Percentiles rank a stretch among this genome's conserved stretches.
Conservation (phyloP, 2,888 invertebrate genomes). For the Psylliodes chrysocephalus region DNA sequence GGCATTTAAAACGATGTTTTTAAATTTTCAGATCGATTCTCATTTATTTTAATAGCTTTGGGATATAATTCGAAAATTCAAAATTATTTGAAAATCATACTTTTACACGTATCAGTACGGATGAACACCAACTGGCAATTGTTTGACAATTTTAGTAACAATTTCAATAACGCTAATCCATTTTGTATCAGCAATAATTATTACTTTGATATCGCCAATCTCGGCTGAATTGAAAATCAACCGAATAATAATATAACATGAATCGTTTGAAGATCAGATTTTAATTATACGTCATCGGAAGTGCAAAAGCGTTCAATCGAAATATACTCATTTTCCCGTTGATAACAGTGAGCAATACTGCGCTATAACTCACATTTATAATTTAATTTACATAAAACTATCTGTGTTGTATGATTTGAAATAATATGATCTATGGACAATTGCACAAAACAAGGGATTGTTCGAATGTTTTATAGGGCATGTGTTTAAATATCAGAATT, state of each 20-base stretch:
- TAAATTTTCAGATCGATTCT: too few relatives aligned
- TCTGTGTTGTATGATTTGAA: conserved; percentile 32
- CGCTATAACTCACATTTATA: conserved; percentile 31
- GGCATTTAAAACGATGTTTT: too few relatives aligned
- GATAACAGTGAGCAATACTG: conserved; percentile 21
- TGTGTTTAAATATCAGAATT: conserved; percentile 38
- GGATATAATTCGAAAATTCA: too few relatives aligned
- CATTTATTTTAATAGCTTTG: too few relatives aligned
- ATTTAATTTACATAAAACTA: conserved; percentile 38
- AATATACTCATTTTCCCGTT: conserved; percentile 24
- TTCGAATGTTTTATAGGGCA: conserved; percentile 33
- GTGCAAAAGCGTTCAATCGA: conserved; percentile 22
- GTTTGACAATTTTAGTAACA: too few relatives aligned
- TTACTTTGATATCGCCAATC: not conserved
- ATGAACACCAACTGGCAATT: too few relatives aligned
- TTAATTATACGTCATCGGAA: conserved; percentile 25
- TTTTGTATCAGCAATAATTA: not conserved
- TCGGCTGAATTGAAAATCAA: not conserved
- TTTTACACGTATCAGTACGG: too few relatives aligned
- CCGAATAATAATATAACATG: not conserved
- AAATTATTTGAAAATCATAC: too few relatives aligned
- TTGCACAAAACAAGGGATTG: conserved; percentile 29
- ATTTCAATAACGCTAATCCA: not conserved
- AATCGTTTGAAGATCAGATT: conserved; percentile 4
- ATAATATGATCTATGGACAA: conserved; percentile 34